phyloP scores from a whole-genome alignment of 2,888 invertebrate species.

The Alloplasta piceator region DNA sequence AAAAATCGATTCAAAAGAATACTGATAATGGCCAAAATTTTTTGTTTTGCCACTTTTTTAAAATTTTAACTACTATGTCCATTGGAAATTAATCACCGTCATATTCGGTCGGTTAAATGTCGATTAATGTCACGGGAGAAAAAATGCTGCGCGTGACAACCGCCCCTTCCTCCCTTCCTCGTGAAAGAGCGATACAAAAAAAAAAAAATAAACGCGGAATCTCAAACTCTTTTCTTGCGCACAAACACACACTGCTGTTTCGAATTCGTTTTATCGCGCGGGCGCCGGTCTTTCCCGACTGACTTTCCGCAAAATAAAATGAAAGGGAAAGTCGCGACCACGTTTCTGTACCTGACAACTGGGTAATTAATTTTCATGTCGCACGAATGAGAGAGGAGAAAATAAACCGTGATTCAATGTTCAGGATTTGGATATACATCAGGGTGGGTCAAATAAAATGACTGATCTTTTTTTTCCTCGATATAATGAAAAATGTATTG shows the following conservation, averaged over 20 bases:
- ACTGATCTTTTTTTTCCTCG: too few species aligned
- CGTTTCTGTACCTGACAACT: slow-evolving; percentile 79
- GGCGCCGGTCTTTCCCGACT: slow-evolving; percentile 27
- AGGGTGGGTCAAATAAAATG: too few species aligned
- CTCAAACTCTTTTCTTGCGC: slow-evolving; percentile 52
- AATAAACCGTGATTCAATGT: slow-evolving; percentile 77
- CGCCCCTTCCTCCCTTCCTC: slow-evolving; percentile 1
- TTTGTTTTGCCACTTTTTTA: too few species aligned
- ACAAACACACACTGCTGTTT: slow-evolving; percentile 53
- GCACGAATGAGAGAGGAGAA: slow-evolving; percentile 71
- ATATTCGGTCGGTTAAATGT: slow-evolving; percentile 1
- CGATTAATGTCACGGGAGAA: slow-evolving; percentile 33
- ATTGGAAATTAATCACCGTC: slow-evolving; percentile 3
- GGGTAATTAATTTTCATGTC: slow-evolving; percentile 81
- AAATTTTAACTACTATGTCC: too few species aligned
- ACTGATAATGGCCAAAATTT: too few species aligned
- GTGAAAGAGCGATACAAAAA: slow-evolving; percentile 61
- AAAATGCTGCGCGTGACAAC: slow-evolving; percentile 32
- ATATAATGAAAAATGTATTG: too few species aligned
- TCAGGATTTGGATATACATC: slow-evolving; percentile 12
- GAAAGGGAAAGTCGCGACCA: slow-evolving; percentile 57
- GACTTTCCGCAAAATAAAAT: slow-evolving; percentile 55
- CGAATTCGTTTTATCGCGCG: slow-evolving; percentile 51
- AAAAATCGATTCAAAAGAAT: too few species aligned
- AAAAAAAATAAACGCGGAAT: slow-evolving; percentile 77